Evolutionary conservation across 2,113 vertebrate genomes (phyloP).

Genomic region (Zapornia atra): DNA sequence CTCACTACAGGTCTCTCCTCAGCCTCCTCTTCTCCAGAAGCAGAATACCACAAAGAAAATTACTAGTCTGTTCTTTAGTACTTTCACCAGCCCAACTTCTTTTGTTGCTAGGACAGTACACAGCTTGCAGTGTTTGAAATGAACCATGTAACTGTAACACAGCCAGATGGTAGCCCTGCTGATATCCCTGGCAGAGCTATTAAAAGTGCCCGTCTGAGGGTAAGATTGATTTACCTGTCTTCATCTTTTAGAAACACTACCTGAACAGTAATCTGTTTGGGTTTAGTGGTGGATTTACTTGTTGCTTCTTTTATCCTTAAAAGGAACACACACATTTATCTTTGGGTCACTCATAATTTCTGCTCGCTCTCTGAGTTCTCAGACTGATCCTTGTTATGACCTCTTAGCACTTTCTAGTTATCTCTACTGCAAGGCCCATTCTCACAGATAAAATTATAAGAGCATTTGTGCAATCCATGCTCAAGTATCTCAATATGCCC

Average conservation of each 20-base stretch:
- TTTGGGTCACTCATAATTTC: background rate
- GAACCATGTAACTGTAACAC: background rate
- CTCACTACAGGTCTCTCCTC: too few species aligned
- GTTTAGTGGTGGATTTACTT: background rate
- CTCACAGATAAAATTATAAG: background rate
- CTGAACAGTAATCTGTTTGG: background rate
- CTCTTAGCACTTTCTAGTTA: background rate
- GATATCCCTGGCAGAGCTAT: background rate
- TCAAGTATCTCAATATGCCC: conserved; percentile 8
- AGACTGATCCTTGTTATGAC: background rate
- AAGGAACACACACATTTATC: background rate
- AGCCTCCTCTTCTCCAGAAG: background rate
- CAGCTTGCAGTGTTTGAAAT: background rate
- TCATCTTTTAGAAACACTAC: background rate
- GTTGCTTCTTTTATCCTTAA: conserved; percentile 1
- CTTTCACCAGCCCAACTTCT: background rate
- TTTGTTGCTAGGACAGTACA: background rate
- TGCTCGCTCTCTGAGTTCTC: background rate
- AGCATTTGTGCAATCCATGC: background rate
- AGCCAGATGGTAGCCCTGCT: background rate
- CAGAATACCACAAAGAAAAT: background rate
- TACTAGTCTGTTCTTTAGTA: background rate
- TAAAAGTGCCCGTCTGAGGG: background rate
- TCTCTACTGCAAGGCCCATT: background rate
- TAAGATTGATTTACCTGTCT: background rate